phyloP scores from a whole-genome alignment of 2,113 vertebrate genomes.

The Murina feae region DNA sequence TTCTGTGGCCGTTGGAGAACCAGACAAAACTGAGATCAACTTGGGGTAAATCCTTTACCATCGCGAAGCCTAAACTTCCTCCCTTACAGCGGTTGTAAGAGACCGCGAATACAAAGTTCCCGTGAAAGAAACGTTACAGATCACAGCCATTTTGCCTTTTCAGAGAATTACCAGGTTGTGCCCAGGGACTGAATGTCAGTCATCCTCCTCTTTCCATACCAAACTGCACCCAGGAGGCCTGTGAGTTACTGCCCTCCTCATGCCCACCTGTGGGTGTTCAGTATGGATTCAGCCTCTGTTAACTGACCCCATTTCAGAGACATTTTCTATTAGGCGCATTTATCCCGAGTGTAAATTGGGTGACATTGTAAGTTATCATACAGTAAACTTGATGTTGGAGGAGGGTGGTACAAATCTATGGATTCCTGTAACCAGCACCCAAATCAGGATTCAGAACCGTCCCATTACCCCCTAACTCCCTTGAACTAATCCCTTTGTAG shows the following conservation, averaged over 20 bases:
- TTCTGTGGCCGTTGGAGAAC: background rate
- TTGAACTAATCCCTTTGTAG: background rate
- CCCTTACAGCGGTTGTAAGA: background rate
- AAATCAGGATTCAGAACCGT: background rate
- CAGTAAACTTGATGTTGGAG: background rate
- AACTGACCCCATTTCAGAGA: background rate
- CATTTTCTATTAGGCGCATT: background rate
- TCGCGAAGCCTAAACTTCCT: background rate
- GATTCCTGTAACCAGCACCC: background rate
- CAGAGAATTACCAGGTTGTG: background rate
- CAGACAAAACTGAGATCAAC: background rate
- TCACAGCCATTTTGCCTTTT: background rate
- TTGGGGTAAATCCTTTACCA: background rate
- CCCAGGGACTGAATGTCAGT: background rate
- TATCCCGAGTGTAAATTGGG: background rate
- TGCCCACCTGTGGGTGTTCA: no score
- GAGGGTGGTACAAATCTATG: background rate
- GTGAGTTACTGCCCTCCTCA: background rate
- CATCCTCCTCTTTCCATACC: background rate
- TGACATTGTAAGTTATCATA: background rate
- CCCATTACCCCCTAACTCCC: rapidly evolving
- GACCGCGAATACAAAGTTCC: background rate
- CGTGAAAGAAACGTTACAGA: background rate
- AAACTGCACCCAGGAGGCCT: background rate
- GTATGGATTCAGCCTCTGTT: background rate